These are phyloP conservation scores for Hypomecis atomaria DNA, from an alignment of 2,888 invertebrate species.

Conservation along the genomic window DNA sequence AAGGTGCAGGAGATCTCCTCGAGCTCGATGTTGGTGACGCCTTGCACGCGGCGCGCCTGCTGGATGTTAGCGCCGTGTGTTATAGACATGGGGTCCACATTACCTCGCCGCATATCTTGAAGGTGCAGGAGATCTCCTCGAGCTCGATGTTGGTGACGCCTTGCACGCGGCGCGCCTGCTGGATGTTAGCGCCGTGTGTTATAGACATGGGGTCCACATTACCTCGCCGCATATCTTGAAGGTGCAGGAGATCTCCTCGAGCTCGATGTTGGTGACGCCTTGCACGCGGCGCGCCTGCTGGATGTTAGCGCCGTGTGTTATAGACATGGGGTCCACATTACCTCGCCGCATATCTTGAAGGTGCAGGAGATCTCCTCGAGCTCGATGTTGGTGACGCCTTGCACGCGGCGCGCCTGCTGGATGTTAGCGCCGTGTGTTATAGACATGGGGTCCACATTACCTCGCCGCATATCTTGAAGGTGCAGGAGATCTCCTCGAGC, in stretches of 20 bases:
- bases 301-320: conserved; percentile 98
- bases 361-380: conserved; percentile 97
- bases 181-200: conserved; percentile 98
- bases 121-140: conserved; percentile 97
- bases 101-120: conserved; percentile 94
- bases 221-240: conserved; percentile 96
- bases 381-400: conserved; percentile 98
- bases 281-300: conserved; percentile 97
- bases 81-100: too few relatives aligned
- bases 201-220: neutral
- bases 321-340: conserved; percentile 20
- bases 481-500: conserved; percentile 96
- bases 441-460: conserved; percentile 32
- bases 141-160: conserved; percentile 98
- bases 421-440: conserved; percentile 99
- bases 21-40: conserved; percentile 97
- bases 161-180: conserved; percentile 95
- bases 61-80: conserved; percentile 98
- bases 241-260: conserved; percentile 97
- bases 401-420: conserved; percentile 96
- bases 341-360: conserved; percentile 95
- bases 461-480: conserved; percentile 96
- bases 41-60: conserved; percentile 96
- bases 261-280: conserved; percentile 97
- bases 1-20: conserved; percentile 98